Base-by-base conservation (phyloP, 2,113 vertebrate species). In the Columba janthina region DNA sequence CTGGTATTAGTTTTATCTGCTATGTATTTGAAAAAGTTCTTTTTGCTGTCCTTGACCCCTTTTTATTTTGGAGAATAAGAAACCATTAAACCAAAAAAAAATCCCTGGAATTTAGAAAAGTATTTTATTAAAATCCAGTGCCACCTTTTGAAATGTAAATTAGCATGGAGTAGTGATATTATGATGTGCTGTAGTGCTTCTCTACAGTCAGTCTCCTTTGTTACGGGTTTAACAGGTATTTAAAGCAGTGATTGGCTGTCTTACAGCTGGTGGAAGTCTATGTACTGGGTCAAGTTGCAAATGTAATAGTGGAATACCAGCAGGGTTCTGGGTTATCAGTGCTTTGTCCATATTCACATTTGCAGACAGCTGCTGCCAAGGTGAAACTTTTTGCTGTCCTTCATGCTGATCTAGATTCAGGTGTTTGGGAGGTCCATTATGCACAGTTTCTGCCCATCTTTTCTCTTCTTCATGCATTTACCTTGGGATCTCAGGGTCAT, bases 281-380 rank as follows among this genome's bases (percentile, higher is more conserved):
- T 15, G 61, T 67, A 79, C 80, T 40, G 88, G 69, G 12, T 82
- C 87, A 38, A 97, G 75, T 10, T 97, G 93, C 32, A 98, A 93
- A 20, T 93, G 98, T 70, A 99, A 92, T 31, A 99, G 94, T 18
- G 98, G 98, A 88, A 99, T 96, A 25, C 97, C 97, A 66, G 75
- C 57, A 12, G 94, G 54, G 28, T 78, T 72, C 14, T 70, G 88
- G 51, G 61, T 10, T 22, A 64, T 34, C 2, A 66, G 24, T 14
- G 32, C 38, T 67, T 85, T 96, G 48, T 65, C 91, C 73, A 65
- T 44, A 53, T 74, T 75, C 26, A 74, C 36, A 69, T 78, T 38
- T 26, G 46, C 12, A 66, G 54, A 58, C 78, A 93, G 54, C 28
- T 89, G 65, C 24, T 34, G 65, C 26, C 32, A 72, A 88, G 61